phyloP scores from a whole-genome alignment of 2,888 invertebrate genomes.

The Romanomermis culicivorax region DNA sequence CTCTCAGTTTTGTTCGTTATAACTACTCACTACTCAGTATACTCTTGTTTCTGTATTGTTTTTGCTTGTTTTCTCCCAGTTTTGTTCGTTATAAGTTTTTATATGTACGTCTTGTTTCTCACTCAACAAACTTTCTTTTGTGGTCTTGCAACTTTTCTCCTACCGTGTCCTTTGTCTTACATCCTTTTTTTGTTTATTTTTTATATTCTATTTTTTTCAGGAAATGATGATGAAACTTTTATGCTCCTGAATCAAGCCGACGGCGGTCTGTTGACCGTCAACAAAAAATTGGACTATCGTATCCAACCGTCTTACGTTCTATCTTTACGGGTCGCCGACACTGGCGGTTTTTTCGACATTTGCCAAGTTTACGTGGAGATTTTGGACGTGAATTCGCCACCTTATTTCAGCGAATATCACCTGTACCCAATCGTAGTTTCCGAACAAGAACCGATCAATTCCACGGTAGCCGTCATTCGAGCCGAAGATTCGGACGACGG shows the following conservation, averaged over 20 bases:
- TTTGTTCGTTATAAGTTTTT: too few species aligned
- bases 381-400: slow-evolving; percentile 22
- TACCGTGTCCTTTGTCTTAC: neutral
- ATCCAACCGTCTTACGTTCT: slow-evolving; percentile 21
- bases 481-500: slow-evolving; percentile 86
- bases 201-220: neutral
- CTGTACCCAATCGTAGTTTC: too few species aligned
- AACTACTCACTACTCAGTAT: too few species aligned
- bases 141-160: too few species aligned
- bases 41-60: too few species aligned
- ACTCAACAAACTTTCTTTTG: too few species aligned
- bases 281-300: slow-evolving; percentile 7
- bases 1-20: too few species aligned
- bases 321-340: slow-evolving; percentile 61
- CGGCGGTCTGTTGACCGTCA: slow-evolving; percentile 8
- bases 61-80: too few species aligned
- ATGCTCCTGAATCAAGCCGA: neutral
- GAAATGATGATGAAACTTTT: slow-evolving; percentile 4
- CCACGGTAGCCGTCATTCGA: slow-evolving; percentile 55
- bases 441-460: slow-evolving; percentile 70
- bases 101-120: too few species aligned
- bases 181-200: too few species aligned
- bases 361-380: slow-evolving; percentile 75
- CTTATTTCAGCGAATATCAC: slow-evolving; percentile 20
- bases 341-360: slow-evolving; percentile 63